Percentiles rank a stretch among this genome's conserved stretches.
phyloP scores from a whole-genome alignment of 2,797 vertebrate species.

The Cyprinella venusta region DNA sequence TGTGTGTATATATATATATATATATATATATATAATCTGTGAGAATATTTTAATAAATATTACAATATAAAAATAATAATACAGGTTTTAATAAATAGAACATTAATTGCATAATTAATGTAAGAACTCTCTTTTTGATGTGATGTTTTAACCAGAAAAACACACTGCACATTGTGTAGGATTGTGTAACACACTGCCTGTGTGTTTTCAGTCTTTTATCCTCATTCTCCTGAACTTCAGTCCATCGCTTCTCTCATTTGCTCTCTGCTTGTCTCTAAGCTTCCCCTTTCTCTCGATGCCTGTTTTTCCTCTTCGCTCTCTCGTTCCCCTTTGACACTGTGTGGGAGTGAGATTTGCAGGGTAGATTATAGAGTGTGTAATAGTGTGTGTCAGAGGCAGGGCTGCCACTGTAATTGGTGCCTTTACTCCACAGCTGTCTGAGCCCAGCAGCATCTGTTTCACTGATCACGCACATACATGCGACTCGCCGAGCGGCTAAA shows the following conservation, averaged over 20 bases:
- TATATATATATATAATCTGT: too few species aligned
- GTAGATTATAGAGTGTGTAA: constrained; percentile 70
- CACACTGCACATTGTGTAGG: too few species aligned
- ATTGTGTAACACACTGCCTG: too few species aligned
- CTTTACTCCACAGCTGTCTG: constrained; percentile 75
- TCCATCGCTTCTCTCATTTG: constrained; percentile 27
- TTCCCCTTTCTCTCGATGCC: constrained; percentile 15
- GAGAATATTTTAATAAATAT: too few species aligned
- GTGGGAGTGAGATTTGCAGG: constrained; percentile 63
- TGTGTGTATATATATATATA: too few species aligned
- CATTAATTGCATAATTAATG: too few species aligned
- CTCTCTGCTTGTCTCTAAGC: background rate
- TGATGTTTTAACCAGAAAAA: too few species aligned
- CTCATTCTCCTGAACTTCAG: background rate
- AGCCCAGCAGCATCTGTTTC: constrained; percentile 72
- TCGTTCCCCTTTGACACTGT: constrained; percentile 52
- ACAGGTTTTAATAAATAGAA: too few species aligned
- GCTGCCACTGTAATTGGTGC: constrained; percentile 73
- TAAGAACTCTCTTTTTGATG: background rate
- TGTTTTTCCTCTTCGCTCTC: constrained; percentile 40
- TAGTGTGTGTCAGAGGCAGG: constrained; percentile 69
- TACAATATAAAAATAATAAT: too few species aligned
- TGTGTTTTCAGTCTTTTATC: constrained; percentile 1
- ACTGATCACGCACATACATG: constrained; percentile 53
- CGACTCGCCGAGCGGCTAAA: constrained; percentile 29